A percentile compares a stretch with the other conserved stretches of the same genome.
Evolutionary conservation across 2,797 vertebrate genomes (phyloP).

Genomic region (Poecilia picta): DNA sequence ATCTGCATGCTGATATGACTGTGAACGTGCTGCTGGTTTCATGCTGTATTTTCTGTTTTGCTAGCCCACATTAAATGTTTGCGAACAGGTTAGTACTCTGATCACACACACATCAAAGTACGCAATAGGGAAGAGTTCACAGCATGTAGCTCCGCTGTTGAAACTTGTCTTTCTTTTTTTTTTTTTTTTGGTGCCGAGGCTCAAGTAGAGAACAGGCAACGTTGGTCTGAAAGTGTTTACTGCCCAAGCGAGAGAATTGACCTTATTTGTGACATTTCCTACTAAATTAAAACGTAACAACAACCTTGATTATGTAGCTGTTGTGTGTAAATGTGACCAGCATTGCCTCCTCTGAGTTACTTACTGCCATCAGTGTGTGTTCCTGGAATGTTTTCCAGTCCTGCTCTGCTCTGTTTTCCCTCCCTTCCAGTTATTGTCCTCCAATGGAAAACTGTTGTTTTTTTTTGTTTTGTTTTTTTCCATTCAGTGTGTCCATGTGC

Average conservation of each 20-base stretch:
- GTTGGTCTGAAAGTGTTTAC: slow-evolving; percentile 54
- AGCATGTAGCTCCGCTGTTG: slow-evolving; percentile 58
- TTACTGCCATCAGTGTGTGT: slow-evolving; percentile 45
- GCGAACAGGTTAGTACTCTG: slow-evolving; percentile 96
- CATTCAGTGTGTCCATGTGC: slow-evolving; percentile 82
- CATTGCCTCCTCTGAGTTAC: slow-evolving; percentile 66
- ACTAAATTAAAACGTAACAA: neutral
- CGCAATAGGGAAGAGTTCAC: slow-evolving; percentile 85
- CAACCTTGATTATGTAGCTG: neutral
- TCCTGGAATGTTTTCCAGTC: slow-evolving; percentile 47
- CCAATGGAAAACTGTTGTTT: slow-evolving; percentile 28
- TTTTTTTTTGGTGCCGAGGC: slow-evolving; percentile 35
- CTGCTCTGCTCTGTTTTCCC: slow-evolving; percentile 41
- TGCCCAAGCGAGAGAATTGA: slow-evolving; percentile 1
- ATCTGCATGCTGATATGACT: slow-evolving; percentile 86
- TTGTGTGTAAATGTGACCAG: slow-evolving; percentile 53
- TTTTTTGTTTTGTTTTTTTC: slow-evolving; percentile 2
- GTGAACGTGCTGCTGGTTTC: slow-evolving; percentile 91
- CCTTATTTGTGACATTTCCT: neutral
- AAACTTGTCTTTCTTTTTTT: slow-evolving; percentile 24
- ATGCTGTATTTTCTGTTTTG: slow-evolving; percentile 96
- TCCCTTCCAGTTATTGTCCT: slow-evolving; percentile 20
- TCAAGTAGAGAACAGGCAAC: slow-evolving; percentile 67
- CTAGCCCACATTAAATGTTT: slow-evolving; percentile 99
- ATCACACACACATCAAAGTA: slow-evolving; percentile 77